A percentile compares a stretch with the other conserved stretches of the same genome.
phyloP scores from a whole-genome alignment of 2,113 vertebrate genomes.

The Megaceryle torquata region DNA sequence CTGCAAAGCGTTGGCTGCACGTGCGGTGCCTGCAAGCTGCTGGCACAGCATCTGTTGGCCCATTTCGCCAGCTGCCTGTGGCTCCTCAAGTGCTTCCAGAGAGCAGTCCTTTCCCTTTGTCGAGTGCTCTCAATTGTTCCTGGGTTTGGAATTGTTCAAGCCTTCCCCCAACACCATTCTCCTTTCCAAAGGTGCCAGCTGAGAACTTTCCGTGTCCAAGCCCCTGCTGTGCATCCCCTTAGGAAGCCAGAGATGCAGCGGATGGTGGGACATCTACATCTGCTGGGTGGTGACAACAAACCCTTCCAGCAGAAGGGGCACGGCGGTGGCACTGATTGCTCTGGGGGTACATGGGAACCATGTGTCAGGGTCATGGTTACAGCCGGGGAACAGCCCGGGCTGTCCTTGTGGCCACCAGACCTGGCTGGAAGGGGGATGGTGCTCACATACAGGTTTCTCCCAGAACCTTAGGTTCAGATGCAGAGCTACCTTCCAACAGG shows the following conservation, averaged over 20 bases:
- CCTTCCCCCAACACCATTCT: background rate
- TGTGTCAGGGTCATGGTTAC: background rate
- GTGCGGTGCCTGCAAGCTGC: background rate
- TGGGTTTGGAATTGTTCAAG: background rate
- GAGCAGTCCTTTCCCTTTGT: background rate
- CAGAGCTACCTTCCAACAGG: background rate
- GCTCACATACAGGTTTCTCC: background rate
- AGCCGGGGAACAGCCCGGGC: fast-evolving
- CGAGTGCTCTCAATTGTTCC: background rate
- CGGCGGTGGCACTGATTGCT: background rate
- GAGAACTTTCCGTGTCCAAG: background rate
- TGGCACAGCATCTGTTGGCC: fast-evolving
- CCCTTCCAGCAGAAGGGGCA: background rate
- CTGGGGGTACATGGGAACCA: fast-evolving
- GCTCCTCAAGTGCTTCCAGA: background rate
- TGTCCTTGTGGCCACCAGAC: background rate
- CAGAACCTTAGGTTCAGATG: background rate
- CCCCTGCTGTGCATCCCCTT: fast-evolving
- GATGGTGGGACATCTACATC: background rate
- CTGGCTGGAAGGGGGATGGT: background rate
- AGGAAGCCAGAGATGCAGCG: background rate
- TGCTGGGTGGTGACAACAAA: background rate
- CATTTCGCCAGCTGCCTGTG: fast-evolving
- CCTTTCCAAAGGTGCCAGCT: background rate
- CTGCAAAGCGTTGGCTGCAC: background rate